A percentile compares a stretch with the other conserved stretches of the same genome.
phyloP scores from a whole-genome alignment of 1,140 invertebrate species.

The Drosophila repleta region DNA sequence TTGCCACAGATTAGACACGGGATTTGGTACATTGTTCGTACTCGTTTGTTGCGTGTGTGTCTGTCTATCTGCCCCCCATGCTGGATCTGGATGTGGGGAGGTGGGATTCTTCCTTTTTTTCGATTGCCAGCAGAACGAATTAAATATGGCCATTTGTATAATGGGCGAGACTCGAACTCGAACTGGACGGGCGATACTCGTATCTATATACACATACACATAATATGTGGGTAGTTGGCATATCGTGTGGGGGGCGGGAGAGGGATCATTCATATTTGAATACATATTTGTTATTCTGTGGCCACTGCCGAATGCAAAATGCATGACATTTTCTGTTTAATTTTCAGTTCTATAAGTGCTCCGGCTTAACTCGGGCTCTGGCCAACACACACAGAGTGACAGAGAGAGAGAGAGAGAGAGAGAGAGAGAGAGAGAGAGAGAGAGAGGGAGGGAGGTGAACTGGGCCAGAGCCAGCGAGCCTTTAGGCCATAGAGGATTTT shows the following conservation, averaged over 20 bases:
- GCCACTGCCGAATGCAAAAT: conserved; percentile 70
- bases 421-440: neutral
- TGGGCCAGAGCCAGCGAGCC: neutral
- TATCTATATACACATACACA: too few species aligned
- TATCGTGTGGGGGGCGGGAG: conserved; percentile 1
- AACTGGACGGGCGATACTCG: conserved; percentile 20
- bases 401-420: neutral
- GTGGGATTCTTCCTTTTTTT: conserved; percentile 50
- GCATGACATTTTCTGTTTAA: conserved; percentile 76
- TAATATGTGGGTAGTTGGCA: conserved; percentile 42
- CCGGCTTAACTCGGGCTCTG: conserved; percentile 50
- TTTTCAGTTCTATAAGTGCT: conserved; percentile 69
- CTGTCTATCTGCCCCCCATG: neutral
- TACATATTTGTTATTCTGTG: conserved; percentile 48
- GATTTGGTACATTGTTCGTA: conserved; percentile 59
- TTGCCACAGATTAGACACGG: conserved; percentile 82
- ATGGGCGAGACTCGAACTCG: conserved; percentile 58
- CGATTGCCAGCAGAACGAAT: conserved; percentile 81
- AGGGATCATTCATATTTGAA: conserved; percentile 11
- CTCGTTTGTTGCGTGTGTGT: conserved; percentile 30
- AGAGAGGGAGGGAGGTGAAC: neutral
- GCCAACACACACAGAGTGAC: neutral
- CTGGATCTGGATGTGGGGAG: neutral
- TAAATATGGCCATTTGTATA: conserved; percentile 83
- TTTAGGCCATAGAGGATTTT: conserved; percentile 28